A percentile compares a stretch with the other conserved stretches of the same genome.
These are phyloP conservation scores for Montifringilla adamsi DNA, from an alignment of 2,113 vertebrate genomes.

Conservation along the genomic window DNA sequence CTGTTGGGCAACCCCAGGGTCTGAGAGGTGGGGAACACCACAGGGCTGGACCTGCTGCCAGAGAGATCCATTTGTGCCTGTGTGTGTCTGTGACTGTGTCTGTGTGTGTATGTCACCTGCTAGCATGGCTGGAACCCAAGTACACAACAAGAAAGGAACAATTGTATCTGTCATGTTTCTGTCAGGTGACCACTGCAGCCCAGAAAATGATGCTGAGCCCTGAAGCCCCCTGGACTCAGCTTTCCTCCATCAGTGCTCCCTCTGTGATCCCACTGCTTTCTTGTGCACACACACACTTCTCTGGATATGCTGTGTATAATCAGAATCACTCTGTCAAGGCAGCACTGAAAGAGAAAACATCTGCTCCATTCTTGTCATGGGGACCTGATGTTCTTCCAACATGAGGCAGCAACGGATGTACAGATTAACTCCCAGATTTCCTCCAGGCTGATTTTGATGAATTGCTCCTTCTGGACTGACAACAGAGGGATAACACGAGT, in stretches of 20 bases:
- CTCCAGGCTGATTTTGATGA: background rate
- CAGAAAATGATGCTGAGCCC: fast-evolving
- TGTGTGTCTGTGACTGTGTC: too few species aligned
- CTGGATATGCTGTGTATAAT: fast-evolving
- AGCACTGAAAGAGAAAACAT: background rate
- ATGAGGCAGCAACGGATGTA: background rate
- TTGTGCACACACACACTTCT: background rate
- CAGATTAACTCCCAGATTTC: background rate
- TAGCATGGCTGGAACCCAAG: background rate
- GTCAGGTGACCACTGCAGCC: background rate
- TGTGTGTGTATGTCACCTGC: background rate
- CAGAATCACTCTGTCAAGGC: background rate
- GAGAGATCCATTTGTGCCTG: background rate
- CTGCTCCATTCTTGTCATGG: background rate
- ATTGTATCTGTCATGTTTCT: background rate
- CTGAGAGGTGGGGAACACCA: background rate
- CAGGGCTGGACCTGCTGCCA: background rate
- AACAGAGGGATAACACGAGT: background rate
- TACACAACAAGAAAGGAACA: background rate
- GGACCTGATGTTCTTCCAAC: background rate
- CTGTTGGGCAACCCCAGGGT: fast-evolving
- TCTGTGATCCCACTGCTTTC: background rate
- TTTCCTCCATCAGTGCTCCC: background rate
- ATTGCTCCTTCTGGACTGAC: background rate
- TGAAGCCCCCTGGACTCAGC: fast-evolving